phyloP scores from a whole-genome alignment of 2,888 invertebrate genomes.

The Clostera curtula region DNA sequence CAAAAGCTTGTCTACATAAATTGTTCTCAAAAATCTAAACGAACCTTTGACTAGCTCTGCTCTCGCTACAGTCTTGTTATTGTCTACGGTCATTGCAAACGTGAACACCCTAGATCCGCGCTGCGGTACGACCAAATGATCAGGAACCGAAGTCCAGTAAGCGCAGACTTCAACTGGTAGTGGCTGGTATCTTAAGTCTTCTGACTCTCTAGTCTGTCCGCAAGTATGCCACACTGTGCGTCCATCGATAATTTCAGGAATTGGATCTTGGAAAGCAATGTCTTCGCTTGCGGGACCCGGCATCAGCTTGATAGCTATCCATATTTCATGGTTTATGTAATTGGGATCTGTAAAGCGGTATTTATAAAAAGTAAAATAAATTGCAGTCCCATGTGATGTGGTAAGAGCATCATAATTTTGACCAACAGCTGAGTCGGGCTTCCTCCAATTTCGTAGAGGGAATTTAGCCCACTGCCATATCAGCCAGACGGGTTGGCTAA shows the following conservation, averaged over 20 bases:
- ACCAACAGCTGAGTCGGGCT: too few relatives aligned
- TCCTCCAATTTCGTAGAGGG: too few relatives aligned
- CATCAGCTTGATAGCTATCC: constrained; percentile 59
- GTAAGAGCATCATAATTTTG: too few relatives aligned
- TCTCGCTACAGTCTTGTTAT: constrained; percentile 59
- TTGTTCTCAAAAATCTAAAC: constrained; percentile 12
- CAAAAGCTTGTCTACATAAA: too few relatives aligned
- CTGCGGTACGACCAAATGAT: constrained; percentile 61
- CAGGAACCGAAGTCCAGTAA: constrained; percentile 66
- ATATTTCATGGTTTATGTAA: constrained; percentile 57
- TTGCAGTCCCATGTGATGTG: too few relatives aligned
- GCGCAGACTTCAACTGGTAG: constrained; percentile 52
- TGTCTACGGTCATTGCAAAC: constrained; percentile 71
- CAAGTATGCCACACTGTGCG: constrained; percentile 54
- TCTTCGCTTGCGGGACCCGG: constrained; percentile 57
- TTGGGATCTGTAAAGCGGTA: constrained; percentile 50
- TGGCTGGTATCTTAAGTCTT: constrained; percentile 53
- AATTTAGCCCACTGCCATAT: too few relatives aligned
- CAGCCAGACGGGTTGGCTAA: too few relatives aligned
- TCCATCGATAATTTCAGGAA: constrained; percentile 51
- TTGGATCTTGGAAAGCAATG: constrained; percentile 48
- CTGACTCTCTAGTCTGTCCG: constrained; percentile 53
- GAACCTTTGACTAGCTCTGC: constrained; percentile 55
- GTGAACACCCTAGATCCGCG: constrained; percentile 63
- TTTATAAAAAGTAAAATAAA: background rate